These are phyloP conservation scores for Tichodroma muraria DNA, from an alignment of 2,113 vertebrate genomes.

Conservation along the genomic window DNA sequence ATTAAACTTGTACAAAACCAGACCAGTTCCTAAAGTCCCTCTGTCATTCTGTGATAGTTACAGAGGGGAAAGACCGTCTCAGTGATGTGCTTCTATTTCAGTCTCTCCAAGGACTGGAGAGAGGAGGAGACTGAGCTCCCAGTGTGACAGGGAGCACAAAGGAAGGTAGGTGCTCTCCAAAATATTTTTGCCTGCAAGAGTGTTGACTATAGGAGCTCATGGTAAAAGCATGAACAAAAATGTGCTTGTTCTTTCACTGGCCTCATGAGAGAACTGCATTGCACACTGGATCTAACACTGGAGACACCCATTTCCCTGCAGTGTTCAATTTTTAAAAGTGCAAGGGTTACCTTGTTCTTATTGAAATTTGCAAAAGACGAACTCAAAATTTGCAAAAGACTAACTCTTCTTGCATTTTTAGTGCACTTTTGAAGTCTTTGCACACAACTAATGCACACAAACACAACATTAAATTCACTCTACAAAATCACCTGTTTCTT, in stretches of 20 bases:
- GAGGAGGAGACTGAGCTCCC: not conserved
- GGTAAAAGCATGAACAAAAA: not conserved
- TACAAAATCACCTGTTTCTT: not conserved
- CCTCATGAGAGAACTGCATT: not conserved
- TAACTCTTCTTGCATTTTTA: not conserved
- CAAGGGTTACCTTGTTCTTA: not conserved
- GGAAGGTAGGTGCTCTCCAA: not conserved
- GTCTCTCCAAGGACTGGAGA: not conserved
- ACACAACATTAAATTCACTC: not conserved
- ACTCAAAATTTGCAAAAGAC: not conserved
- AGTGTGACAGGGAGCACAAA: rapidly evolving
- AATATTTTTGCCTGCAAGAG: not conserved
- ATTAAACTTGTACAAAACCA: not conserved
- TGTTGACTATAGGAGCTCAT: not conserved
- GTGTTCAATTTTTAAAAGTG: not conserved
- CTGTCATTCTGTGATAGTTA: not conserved
- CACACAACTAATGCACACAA: not conserved
- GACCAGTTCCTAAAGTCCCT: not conserved
- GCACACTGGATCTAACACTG: not conserved
- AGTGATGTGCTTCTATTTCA: not conserved
- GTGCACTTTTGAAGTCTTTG: not conserved
- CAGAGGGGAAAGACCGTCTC: not conserved
- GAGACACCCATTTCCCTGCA: not conserved
- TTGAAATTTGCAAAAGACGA: not conserved
- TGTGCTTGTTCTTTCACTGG: not conserved